phyloP scores from a whole-genome alignment of 2,113 vertebrate species.

The Malaclemys terrapin region DNA sequence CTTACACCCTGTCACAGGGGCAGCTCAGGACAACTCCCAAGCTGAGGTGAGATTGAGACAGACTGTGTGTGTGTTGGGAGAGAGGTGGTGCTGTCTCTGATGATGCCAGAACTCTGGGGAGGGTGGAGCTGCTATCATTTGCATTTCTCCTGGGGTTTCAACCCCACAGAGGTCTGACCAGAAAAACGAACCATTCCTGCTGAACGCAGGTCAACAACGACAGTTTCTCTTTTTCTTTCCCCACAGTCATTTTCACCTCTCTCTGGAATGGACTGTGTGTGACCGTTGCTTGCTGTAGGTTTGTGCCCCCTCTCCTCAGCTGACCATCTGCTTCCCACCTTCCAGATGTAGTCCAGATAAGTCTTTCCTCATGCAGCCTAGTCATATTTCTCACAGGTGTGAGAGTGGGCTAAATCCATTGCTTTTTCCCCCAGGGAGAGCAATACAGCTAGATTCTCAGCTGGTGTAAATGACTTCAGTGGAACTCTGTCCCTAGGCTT shows the following conservation, averaged over 20 bases:
- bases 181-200: conserved; percentile 60
- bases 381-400: conserved; percentile 22
- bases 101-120: background rate
- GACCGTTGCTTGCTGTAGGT: conserved; percentile 30
- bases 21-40: background rate
- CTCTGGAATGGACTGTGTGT: conserved; percentile 49
- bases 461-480: background rate
- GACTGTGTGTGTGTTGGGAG: background rate
- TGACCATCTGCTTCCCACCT: conserved; percentile 24
- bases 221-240: background rate
- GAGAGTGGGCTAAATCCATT: rapidly evolving
- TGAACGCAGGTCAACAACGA: conserved; percentile 23
- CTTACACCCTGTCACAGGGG: background rate
- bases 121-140: conserved; percentile 2
- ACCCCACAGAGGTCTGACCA: conserved; percentile 40
- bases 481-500: background rate
- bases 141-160: conserved; percentile 42
- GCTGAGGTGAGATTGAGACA: conserved; percentile 21
- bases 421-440: background rate
- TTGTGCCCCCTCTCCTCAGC: background rate
- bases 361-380: conserved; percentile 21
- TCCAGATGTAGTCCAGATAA: background rate
- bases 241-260: background rate
- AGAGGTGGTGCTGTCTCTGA: conserved; percentile 12
- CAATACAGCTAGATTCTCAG: background rate